Base-by-base conservation (phyloP, 2,888 invertebrate genomes). In the Diadegma fenestrale region DNA sequence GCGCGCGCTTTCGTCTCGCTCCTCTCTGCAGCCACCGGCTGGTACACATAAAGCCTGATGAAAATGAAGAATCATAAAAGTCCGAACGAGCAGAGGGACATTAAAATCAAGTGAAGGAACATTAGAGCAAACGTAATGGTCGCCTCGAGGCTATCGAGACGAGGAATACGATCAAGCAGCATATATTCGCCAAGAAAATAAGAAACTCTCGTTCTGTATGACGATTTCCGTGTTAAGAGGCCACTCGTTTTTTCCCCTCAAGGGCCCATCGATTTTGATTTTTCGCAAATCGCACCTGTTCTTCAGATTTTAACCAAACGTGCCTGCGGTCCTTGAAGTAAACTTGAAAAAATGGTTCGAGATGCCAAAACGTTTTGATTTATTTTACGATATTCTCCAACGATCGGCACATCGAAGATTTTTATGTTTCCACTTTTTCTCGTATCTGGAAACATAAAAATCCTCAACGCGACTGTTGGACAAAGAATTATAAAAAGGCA, bases 21-120 rank as follows among this genome's bases (percentile, higher is more conserved):
- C 48, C 43, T 79, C 51, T 51, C 4, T 37, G 64, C n/a, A n/a
- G n/a, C 48, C 85, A 84, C 79, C 82, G 78, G 82, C 76, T 84
- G 83, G 79, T 80, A 76, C 82, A 79, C 87, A 85, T 91, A 90
- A 91, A 89, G 88, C 85, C 88, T 89, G 88, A 91, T 90, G 90
- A 90, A 90, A 90, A 90, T 88, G 91, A 90, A 90, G 89, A 91
- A 90, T 91, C 91, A 89, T 92, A 91, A 92, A 92, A 88, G 89
- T 87, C 68, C 76, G 87, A 84, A 88, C 86, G 85, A 66, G 84
- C 79, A 85, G 89, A 90, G 88, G 87, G 87, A 88, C 88, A 90
- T 89, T 92, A 92, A 92, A 91, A 92, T 91, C 90, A 91, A 89
- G 87, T 87, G 88, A 88, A 78, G 87, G 87, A 89, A 87, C 88